A percentile compares a stretch with the other conserved stretches of the same genome.
Evolutionary conservation across 2,113 vertebrate genomes (phyloP).

Genomic region (Crotalus helleri): DNA sequence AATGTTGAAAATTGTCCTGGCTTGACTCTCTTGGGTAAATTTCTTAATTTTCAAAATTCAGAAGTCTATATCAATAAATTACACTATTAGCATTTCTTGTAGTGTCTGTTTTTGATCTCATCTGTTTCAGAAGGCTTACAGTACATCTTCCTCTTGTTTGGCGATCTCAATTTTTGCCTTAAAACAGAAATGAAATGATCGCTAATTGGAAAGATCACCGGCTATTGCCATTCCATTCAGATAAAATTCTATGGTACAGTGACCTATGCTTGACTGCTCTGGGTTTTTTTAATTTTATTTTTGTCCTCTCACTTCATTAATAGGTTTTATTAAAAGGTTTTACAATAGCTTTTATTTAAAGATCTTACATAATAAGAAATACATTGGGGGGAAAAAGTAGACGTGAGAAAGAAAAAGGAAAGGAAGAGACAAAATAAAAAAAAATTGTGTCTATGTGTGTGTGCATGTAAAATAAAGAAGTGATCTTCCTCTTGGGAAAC

Average conservation of each 20-base stretch:
- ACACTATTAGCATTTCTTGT: background rate
- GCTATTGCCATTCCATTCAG: background rate
- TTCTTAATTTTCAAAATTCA: background rate
- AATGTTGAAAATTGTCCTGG: background rate
- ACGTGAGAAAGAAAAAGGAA: background rate
- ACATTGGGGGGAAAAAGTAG: background rate
- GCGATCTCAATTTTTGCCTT: background rate
- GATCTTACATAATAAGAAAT: background rate
- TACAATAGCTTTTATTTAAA: background rate
- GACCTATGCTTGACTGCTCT: background rate
- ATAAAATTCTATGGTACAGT: background rate
- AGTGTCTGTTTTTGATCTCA: background rate
- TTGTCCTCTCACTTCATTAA: background rate
- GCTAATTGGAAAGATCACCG: background rate
- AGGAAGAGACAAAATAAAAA: background rate
- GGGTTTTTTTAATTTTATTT: background rate
- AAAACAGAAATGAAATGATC: background rate
- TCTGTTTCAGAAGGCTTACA: background rate
- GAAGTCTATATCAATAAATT: background rate
- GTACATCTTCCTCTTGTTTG: background rate
- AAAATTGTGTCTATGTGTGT: too few relatives aligned
- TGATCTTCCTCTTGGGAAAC: background rate
- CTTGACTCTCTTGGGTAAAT: background rate
- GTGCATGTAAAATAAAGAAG: background rate
- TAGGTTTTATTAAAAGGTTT: background rate